Base-by-base conservation (phyloP, 2,888 invertebrate species). In the Dendrolimus pini region DNA sequence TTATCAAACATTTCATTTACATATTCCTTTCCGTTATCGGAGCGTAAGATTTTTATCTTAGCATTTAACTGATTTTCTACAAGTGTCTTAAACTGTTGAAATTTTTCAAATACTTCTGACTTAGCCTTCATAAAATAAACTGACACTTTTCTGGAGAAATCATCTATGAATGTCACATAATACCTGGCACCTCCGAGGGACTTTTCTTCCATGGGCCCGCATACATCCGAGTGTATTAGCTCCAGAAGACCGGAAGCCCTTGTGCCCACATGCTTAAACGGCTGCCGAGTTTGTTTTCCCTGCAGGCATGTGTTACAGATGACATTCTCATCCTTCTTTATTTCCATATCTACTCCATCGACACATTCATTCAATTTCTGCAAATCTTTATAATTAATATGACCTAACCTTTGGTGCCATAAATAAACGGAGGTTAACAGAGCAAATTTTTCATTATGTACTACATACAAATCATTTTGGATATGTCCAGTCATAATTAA, bases 131-230 rank as follows among this genome's bases (percentile, higher is more conserved):
- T n/a, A 42, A 57, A 57, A 52, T 56, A 61, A 9, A 61, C 56
- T 41, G 1, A 41, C 53, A 54, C 18, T 9, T 41, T 56, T 7
- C 54, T 53, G 12, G 58, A 59, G 30, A n/a, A 61, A 52, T 59
- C 61, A 42, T 61, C 59, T 8, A 54, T 61, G 9, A 59, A 18
- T 0, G 58, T 9, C 9, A 61, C 41, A 56, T 57, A 58, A 41
- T 60, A 62, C 13, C 56, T 55, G 10, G 59, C 54, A 9, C 60
- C 60, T 10, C 60, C 60, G 13, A 60, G 7, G 7, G 60, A 58
- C 9, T n/a, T 14, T 12, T 41, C 52, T 41, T 60, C 53, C 59
- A 62, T 59, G 1, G 59, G 60, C 9, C 62, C 62, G 42, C 60
- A 60, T 9, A 55, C 42, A 56, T 62, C 62, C 0, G 41, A 52